A percentile compares a stretch with the other conserved stretches of the same genome.
These are phyloP conservation scores for Galbula dea DNA, from an alignment of 2,113 vertebrate species.

Conservation along the genomic window DNA sequence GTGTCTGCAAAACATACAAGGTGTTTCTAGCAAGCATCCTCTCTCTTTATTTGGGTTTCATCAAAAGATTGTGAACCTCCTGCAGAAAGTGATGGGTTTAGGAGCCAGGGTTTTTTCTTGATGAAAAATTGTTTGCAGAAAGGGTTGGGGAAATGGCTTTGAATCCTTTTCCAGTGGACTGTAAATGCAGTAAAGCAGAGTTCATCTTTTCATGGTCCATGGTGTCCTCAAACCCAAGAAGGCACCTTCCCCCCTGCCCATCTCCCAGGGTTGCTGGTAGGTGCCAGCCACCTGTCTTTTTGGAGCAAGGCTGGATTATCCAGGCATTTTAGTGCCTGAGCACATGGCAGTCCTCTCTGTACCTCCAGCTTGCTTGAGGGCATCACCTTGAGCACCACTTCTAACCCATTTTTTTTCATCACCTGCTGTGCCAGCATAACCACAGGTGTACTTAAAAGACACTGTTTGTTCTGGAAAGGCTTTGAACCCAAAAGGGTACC, in stretches of 20 bases:
- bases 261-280: background rate
- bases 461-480: background rate
- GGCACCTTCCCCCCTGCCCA: background rate
- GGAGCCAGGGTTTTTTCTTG: background rate
- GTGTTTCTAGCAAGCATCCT: background rate
- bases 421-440: background rate
- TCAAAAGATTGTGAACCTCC: background rate
- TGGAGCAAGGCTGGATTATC: background rate
- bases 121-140: background rate
- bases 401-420: background rate
- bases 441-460: background rate
- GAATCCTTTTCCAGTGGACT: background rate
- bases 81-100: background rate
- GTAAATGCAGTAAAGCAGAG: background rate
- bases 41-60: background rate
- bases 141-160: background rate
- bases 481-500: background rate
- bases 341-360: accelerated
- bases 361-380: background rate
- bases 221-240: background rate
- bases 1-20: background rate
- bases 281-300: background rate
- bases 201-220: background rate
- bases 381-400: accelerated
- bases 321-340: background rate